Conservation (phyloP, 2,797 vertebrate species). For the Glossophaga mutica region DNA sequence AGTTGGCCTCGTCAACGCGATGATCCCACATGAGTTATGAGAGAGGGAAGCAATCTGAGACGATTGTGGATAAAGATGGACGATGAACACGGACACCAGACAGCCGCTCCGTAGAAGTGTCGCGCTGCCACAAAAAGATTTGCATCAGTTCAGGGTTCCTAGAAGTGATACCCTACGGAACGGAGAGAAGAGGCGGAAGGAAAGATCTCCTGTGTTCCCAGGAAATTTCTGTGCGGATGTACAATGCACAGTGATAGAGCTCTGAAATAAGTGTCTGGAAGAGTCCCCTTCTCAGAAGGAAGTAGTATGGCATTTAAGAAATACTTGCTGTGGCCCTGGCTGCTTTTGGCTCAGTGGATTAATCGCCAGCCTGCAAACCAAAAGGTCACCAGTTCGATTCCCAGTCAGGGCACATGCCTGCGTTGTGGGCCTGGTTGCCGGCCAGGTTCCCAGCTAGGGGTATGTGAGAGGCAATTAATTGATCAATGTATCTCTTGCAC, state of each 20-base stretch:
- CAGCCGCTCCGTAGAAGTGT: background rate
- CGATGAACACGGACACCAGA: background rate
- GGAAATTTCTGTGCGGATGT: background rate
- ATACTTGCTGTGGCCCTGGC: background rate
- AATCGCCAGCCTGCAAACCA: too few relatives aligned
- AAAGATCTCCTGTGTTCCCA: background rate
- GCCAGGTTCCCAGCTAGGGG: too few relatives aligned
- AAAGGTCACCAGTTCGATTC: too few relatives aligned
- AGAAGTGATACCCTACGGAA: background rate
- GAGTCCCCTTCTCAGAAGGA: background rate
- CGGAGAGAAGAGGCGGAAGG: background rate
- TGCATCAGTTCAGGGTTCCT: background rate
- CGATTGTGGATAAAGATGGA: background rate
- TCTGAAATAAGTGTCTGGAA: background rate
- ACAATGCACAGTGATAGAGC: background rate
- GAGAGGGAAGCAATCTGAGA: background rate
- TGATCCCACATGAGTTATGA: background rate
- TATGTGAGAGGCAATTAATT: too few relatives aligned
- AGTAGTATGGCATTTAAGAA: background rate
- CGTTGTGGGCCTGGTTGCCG: too few relatives aligned
- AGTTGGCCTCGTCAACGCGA: background rate
- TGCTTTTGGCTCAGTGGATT: too few relatives aligned
- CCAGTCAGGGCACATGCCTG: too few relatives aligned
- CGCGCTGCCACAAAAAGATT: background rate
- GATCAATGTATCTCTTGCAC: too few relatives aligned